Base-by-base conservation (phyloP, 2,888 invertebrate genomes). In the Aphidoletes aphidimyza region DNA sequence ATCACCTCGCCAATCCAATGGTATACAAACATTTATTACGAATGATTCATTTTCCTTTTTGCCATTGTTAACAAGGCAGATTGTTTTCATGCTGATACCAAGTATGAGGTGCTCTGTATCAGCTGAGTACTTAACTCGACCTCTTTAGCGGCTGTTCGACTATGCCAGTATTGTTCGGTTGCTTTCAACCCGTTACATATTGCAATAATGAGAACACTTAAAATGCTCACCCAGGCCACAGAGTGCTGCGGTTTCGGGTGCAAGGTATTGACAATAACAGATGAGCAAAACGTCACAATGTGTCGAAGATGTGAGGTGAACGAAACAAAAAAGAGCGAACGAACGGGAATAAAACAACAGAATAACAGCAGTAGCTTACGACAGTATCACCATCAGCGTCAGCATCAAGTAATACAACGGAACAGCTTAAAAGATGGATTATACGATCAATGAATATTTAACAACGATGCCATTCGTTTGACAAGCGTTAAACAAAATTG, bases 361-460 rank as follows among this genome's bases (percentile, higher is more conserved):
- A 69, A 11, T 26, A 54, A 54, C 54, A 11, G 11, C 26, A 6
- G 22, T 3, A 3, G 19, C 26, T 5, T 2, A 54, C 26, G 19
- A 19, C 54, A 26, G 54, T 26, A 54, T 22, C 22, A 54, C 22
- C 3, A 54, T 5, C 54, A 36, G 36, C 36, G 78, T 9, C 81
- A 37, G 37, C 14, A 78, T 36, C 34, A 19, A 36, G 78, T 78
- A 81, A 81, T 37, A 81, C 81, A 81, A 81, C 81, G 37, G 81
- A 36, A 37, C 47, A 47, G 49, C 54, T 84, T 36, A 84, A n/a
- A 54, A 84, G 84, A 84, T 84, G 84, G 59, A 84, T 84, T 84
- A 84, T 84, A 59, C 54, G 84, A 84, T 84, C 84, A 84, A 84
- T 84, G 84, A 84, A 84, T 84, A 84, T 84, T 84, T 84, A 84